A percentile compares a stretch with the other conserved stretches of the same genome.
Evolutionary conservation across 2,888 invertebrate species (phyloP).

Genomic region (Tiliacea citrago): DNA sequence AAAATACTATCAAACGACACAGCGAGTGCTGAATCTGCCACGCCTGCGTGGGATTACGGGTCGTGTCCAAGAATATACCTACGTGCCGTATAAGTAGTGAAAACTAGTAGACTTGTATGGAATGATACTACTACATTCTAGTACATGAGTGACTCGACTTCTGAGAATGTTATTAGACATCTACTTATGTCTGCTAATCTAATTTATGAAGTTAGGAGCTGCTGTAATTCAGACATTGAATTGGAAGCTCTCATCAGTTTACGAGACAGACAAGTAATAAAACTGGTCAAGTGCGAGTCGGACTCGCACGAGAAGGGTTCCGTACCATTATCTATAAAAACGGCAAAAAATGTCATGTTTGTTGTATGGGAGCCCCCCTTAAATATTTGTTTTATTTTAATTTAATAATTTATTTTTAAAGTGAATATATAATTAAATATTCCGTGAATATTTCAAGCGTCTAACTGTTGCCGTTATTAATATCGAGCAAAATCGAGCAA

Average conservation of each 20-base stretch:
- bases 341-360: too few species aligned
- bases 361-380: too few species aligned
- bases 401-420: too few species aligned
- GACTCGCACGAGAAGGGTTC: too few species aligned
- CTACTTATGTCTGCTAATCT: slow-evolving; percentile 21
- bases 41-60: slow-evolving; percentile 64
- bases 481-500: too few species aligned
- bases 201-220: slow-evolving; percentile 34
- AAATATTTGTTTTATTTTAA: too few species aligned
- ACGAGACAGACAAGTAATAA: too few species aligned
- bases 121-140: slow-evolving; percentile 48
- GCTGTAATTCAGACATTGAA: slow-evolving; percentile 4
- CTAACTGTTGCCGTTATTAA: too few species aligned
- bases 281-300: too few species aligned
- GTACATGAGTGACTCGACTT: slow-evolving; percentile 32
- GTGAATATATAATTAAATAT: too few species aligned
- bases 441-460: too few species aligned
- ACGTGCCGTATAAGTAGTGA: slow-evolving; percentile 57
- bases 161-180: slow-evolving; percentile 37
- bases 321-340: too few species aligned
- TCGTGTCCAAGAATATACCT: slow-evolving; percentile 61
- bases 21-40: slow-evolving; percentile 44
- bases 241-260: slow-evolving; percentile 11
- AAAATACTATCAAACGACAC: slow-evolving; percentile 38
- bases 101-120: slow-evolving; percentile 56